Base-by-base conservation (phyloP, 2,113 vertebrate genomes). In the Malurus alboscapulatus region DNA sequence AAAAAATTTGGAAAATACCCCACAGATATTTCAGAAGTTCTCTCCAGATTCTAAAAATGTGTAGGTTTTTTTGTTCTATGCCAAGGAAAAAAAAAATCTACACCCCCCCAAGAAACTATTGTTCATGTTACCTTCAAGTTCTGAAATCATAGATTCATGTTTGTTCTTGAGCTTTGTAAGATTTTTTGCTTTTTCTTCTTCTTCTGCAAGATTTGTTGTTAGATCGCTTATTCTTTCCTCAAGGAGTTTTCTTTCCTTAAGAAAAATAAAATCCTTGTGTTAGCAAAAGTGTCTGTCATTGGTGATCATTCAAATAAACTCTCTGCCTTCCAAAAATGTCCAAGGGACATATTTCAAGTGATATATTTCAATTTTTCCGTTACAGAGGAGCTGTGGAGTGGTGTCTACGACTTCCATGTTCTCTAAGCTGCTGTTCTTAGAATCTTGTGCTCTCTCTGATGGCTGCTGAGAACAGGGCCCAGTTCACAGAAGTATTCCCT, bases 171-270 rank as follows among this genome's bases (percentile, higher is more conserved):
- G 98, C 76, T 99, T 99, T 63, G 97, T 98, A 38, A 99, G 97
- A 63, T 99, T 99, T 97, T 99, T 99, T 71, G 99, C 99, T 88
- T 99, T 99, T 96, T 99, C 99, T 88, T 99, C 99, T 92, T 99
- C 99, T 94, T 99, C 99, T 4, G 98, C 98, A 57, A 99, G 97
- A 92, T 99, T 99, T 13, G 98, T 99, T 47, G 97, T 99, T 88
- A 99, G 91, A 71, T 99, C 99, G 0, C 98, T 98, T 94, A 99
- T 91, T 88, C 98, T 97, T 91, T 99, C 99, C 92, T 99, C 99
- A 10, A 99, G 97, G 44, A 98, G 98, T 96, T 99, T 99, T 82
- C 98, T 97, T 96, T 99, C 99, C 99, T 99, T 75, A 81, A 89
- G 48, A 44, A 77, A 84, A 54, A 53, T 29, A 84, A 81, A 80